Evolutionary conservation across 2,888 invertebrate genomes (phyloP).

Genomic region (Zelleria hepariella): DNA sequence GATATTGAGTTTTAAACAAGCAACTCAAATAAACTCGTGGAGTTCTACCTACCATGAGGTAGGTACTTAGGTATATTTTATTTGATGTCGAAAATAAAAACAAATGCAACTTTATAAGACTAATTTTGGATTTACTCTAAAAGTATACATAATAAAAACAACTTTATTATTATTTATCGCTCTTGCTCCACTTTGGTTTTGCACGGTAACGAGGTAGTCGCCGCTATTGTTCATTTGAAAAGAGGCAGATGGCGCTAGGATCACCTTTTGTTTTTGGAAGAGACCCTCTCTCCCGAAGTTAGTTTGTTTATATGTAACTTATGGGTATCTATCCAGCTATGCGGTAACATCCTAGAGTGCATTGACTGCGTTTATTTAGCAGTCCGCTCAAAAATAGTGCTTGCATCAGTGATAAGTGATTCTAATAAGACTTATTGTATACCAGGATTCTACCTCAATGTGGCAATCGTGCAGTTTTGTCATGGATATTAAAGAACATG

Average conservation of each 20-base stretch:
- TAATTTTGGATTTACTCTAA: too few species aligned
- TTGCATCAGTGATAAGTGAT: not conserved
- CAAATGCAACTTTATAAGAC: too few species aligned
- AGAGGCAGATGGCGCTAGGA: not conserved
- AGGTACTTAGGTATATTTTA: too few species aligned
- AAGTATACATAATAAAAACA: too few species aligned
- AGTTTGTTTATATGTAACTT: not conserved
- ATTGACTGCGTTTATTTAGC: not conserved
- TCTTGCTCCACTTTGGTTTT: not conserved
- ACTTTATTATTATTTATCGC: not conserved
- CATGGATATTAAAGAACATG: not conserved
- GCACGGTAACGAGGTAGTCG: not conserved
- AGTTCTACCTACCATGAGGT: too few species aligned
- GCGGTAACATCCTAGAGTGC: not conserved
- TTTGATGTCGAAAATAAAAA: too few species aligned
- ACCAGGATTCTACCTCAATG: not conserved
- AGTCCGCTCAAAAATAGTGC: not conserved
- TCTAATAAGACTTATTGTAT: not conserved
- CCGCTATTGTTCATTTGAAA: not conserved
- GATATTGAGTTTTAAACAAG: not conserved
- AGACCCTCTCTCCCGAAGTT: not conserved
- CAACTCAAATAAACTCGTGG: too few species aligned
- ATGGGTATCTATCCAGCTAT: not conserved
- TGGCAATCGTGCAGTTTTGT: not conserved
- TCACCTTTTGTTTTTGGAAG: not conserved